A percentile compares a stretch with the other conserved stretches of the same genome.
These are phyloP conservation scores for Sinotaia quadrata DNA, from an alignment of 2,888 invertebrate species.

Conservation along the genomic window DNA sequence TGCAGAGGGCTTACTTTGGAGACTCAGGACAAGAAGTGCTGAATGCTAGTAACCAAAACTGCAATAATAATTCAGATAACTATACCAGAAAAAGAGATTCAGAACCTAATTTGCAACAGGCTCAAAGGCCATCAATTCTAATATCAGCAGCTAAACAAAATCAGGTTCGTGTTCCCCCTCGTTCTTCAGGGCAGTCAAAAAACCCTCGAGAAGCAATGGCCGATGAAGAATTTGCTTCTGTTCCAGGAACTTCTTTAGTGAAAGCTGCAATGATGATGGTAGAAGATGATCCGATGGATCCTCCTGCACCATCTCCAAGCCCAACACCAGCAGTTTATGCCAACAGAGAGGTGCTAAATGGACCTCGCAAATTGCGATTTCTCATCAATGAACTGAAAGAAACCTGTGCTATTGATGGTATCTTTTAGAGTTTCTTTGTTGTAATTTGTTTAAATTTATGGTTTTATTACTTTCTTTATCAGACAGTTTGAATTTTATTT, in stretches of 20 bases:
- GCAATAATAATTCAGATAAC: not conserved
- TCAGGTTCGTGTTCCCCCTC: not conserved
- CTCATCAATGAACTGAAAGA: constrained; percentile 53
- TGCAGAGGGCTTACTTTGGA: not conserved
- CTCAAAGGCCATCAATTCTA: not conserved
- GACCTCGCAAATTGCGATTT: constrained; percentile 48
- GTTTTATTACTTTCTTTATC: too few relatives aligned
- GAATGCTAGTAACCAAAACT: not conserved
- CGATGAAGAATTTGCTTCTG: not conserved
- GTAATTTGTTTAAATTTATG: not conserved
- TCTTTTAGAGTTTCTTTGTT: constrained; percentile 35
- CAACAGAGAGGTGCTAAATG: constrained; percentile 36
- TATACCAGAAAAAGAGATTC: too few relatives aligned
- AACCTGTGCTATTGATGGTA: constrained; percentile 52
- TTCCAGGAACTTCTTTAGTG: not conserved
- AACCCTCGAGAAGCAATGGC: constrained; percentile 6
- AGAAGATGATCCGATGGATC: constrained; percentile 5
- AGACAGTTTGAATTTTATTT: too few relatives aligned
- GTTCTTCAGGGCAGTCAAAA: not conserved
- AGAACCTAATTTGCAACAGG: not conserved
- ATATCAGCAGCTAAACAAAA: not conserved
- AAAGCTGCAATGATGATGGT: not conserved
- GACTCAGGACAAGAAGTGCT: not conserved
- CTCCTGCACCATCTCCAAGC: not conserved
- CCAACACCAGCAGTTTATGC: constrained; percentile 7